Base-by-base conservation (phyloP, 2,888 invertebrate species). In the Nyleta sp. region DNA sequence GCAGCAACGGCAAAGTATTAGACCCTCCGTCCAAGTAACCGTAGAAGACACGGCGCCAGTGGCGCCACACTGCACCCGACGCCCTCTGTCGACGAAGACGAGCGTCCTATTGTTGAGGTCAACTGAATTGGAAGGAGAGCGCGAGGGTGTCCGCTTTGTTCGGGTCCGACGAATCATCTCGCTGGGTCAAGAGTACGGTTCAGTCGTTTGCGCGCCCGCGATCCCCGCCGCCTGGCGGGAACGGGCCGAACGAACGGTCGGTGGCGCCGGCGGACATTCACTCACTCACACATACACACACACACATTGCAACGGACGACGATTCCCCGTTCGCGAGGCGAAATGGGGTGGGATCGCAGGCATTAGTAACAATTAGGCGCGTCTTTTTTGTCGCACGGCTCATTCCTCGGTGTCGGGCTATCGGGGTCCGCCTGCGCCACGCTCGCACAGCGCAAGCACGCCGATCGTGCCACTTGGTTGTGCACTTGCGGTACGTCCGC, bases 1-100 rank as follows among this genome's bases (percentile, higher is more conserved):
- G 90, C 83, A 87, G 84, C 77, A 89, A 89, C 84, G 89, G 90
- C 85, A 90, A 90, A 90, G 90, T 90, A 87, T 87, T 90, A 89
- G 88, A 90, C 83, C 89, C 90, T 87, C 87, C 88, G 88, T 87
- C 87, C 87, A 88, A 89, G 82, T 89, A 90, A 88, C 85, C 65
- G 52, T 81, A 80, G 53, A 73, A 64, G 42, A 53, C 50, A 33
- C n/a, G 13, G 71, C 77, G 77, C 55, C 52, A 65, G 71, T 65
- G 72, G 71, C 55, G 77, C 28, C 44, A 42, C 57, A 40, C n/a
- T 62, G n/a, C n/a, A 55, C 46, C 33, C 53, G 20, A 44, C 33
- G 46, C 40, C 20, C 22, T 7, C 8, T n/a, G 50, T 44, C n/a
- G 50, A 38, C 40, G 52, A 24, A 28, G n/a, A n/a, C n/a, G n/a